phyloP scores from a whole-genome alignment of 2,888 invertebrate species.

The Orthosia incerta region DNA sequence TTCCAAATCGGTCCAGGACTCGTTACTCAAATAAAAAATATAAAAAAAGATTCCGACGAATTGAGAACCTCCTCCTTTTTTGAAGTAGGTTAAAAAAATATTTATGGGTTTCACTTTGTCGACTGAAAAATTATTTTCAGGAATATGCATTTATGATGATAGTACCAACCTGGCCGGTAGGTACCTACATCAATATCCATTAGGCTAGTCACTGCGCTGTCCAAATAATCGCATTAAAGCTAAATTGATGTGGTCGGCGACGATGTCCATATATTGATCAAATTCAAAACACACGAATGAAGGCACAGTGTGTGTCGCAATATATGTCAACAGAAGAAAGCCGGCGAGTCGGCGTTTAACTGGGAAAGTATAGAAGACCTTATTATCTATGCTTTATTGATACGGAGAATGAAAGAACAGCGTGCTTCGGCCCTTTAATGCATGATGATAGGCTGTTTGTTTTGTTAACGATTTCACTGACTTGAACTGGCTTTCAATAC shows the following conservation, averaged over 20 bases:
- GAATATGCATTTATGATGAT: constrained; percentile 45
- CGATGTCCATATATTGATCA: constrained; percentile 70
- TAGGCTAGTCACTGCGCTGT: constrained; percentile 70
- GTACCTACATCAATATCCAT: constrained; percentile 71
- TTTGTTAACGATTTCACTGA: background rate
- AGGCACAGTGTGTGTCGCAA: constrained; percentile 38
- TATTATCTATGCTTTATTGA: constrained; percentile 14
- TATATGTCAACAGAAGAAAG: constrained; percentile 43
- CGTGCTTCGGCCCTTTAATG: background rate
- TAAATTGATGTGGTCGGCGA: constrained; percentile 73
- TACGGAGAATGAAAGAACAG: constrained; percentile 1
- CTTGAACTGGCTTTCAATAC: background rate
- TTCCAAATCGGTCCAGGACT: no score
- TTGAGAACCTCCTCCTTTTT: no score
- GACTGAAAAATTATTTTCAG: constrained; percentile 33
- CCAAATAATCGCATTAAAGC: constrained; percentile 76
- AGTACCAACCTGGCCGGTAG: constrained; percentile 35
- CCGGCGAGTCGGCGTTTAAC: constrained; percentile 22
- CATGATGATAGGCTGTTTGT: background rate
- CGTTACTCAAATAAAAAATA: no score
- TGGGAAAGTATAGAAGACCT: constrained; percentile 16
- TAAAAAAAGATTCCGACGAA: no score
- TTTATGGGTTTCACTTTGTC: background rate
- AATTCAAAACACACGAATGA: constrained; percentile 69
- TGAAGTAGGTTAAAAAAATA: no score